Conservation (phyloP, 2,888 invertebrate genomes). For the Hanleya hanleyi region DNA sequence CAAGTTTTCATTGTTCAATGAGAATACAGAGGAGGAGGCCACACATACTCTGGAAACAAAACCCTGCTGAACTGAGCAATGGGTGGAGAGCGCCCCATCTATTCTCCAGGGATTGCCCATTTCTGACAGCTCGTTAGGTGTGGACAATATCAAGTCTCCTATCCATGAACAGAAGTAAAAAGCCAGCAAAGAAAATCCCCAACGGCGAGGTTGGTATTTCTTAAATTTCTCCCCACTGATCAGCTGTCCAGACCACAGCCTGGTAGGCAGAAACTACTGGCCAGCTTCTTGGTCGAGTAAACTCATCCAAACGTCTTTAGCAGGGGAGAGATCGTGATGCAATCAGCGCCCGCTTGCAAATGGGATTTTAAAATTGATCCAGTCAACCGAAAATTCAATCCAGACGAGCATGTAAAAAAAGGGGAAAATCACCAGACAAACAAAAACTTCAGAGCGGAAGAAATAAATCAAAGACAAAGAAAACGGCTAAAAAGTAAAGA, state of each 20-base stretch:
- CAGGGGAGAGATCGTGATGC: background rate
- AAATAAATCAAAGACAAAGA: conserved; percentile 7
- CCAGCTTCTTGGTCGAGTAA: background rate
- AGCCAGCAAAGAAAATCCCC: too few relatives aligned
- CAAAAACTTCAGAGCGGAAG: background rate
- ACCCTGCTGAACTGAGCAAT: background rate
- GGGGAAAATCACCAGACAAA: conserved; percentile 2
- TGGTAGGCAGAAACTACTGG: too few relatives aligned
- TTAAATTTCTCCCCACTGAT: too few relatives aligned
- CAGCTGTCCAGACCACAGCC: too few relatives aligned
- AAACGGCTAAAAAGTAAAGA: background rate
- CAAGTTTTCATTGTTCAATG: background rate
- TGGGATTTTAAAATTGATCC: conserved; percentile 4
- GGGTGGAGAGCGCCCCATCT: background rate
- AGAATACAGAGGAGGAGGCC: background rate
- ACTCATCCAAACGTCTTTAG: background rate
- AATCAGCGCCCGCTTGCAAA: background rate
- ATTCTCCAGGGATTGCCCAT: background rate
- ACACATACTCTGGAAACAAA: background rate
- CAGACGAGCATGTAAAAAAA: background rate
- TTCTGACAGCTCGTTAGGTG: conserved; percentile 6
- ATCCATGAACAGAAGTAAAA: background rate
- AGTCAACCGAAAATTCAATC: background rate
- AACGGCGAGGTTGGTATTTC: too few relatives aligned
- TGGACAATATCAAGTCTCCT: background rate